These are phyloP conservation scores for Petrolisthes manimaculis DNA, from an alignment of 2,888 invertebrate genomes.

Conservation along the genomic window DNA sequence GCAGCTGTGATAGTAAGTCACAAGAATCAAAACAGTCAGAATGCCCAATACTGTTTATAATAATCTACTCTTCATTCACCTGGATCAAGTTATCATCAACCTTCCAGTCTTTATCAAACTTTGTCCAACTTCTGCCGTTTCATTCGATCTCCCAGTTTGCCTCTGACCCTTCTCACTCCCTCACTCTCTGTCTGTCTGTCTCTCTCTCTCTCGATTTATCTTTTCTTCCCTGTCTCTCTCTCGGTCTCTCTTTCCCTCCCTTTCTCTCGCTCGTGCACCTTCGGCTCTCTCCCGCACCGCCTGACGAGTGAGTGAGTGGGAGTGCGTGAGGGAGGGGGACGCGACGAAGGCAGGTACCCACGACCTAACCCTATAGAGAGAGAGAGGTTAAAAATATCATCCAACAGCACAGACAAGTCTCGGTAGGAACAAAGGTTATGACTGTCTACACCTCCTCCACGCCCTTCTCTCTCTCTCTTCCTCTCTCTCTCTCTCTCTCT, in stretches of 20 bases:
- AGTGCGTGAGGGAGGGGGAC: not conserved
- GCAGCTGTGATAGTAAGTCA: no score
- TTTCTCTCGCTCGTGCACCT: not conserved
- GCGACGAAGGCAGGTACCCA: not conserved
- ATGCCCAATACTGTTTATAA: no score
- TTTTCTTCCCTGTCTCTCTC: not conserved
- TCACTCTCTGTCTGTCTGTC: not conserved
- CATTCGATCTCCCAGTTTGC: not conserved
- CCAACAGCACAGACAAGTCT: not conserved
- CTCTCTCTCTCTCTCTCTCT: constrained; percentile 4
- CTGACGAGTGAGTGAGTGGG: not conserved
- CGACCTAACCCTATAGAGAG: not conserved
- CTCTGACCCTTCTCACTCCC: not conserved
- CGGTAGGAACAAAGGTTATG: not conserved
- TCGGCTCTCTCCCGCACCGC: not conserved
- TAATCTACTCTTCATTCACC: no score
- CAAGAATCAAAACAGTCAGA: no score
- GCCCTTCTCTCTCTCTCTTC: not conserved
- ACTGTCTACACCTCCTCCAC: not conserved
- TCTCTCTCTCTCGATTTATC: not conserved
- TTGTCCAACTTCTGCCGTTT: not conserved
- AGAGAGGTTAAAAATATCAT: not conserved
- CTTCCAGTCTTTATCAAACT: not conserved
- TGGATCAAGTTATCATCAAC: no score
- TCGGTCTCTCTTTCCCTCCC: constrained; percentile 9